Evolutionary conservation across 2,113 vertebrate genomes (phyloP).

Genomic region (Pelvicachromis taeniatus): DNA sequence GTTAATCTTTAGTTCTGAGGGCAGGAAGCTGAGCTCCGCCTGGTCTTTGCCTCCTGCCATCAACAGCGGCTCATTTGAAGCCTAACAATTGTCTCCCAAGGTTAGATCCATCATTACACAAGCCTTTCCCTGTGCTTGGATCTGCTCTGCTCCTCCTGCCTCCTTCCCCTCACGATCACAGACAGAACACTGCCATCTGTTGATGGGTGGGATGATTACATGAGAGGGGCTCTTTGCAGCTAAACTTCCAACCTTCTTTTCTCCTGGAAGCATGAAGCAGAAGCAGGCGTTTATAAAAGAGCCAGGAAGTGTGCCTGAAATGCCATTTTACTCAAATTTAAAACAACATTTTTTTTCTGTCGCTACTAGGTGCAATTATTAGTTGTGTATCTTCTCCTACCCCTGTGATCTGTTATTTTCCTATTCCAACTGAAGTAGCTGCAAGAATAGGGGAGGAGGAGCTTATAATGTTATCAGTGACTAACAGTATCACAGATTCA

Average conservation of each 20-base stretch:
- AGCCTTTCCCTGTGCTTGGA: conserved; percentile 10
- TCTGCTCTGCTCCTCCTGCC: conserved; percentile 12
- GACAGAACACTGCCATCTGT: conserved; percentile 73
- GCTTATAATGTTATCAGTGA: background rate
- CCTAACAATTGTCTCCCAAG: conserved; percentile 37
- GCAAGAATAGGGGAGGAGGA: background rate
- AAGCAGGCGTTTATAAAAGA: background rate
- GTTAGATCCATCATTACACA: conserved; percentile 45
- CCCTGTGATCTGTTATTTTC: background rate
- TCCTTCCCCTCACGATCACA: conserved; percentile 47
- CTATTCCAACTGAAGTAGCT: background rate
- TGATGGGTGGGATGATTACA: conserved; percentile 59
- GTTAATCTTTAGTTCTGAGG: conserved; percentile 33
- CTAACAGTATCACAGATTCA: background rate
- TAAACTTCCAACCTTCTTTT: background rate
- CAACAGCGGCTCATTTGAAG: conserved; percentile 10
- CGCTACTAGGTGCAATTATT: background rate
- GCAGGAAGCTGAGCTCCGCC: conserved; percentile 10
- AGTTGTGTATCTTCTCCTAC: background rate
- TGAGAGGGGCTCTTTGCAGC: background rate
- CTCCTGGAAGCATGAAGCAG: background rate
- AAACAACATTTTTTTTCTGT: background rate
- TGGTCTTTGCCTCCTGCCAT: background rate
- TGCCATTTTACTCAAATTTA: background rate
- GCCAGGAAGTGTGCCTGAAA: background rate